These are phyloP conservation scores for Drosophila prostipennis DNA, from an alignment of 2,888 invertebrate species.

Conservation along the genomic window DNA sequence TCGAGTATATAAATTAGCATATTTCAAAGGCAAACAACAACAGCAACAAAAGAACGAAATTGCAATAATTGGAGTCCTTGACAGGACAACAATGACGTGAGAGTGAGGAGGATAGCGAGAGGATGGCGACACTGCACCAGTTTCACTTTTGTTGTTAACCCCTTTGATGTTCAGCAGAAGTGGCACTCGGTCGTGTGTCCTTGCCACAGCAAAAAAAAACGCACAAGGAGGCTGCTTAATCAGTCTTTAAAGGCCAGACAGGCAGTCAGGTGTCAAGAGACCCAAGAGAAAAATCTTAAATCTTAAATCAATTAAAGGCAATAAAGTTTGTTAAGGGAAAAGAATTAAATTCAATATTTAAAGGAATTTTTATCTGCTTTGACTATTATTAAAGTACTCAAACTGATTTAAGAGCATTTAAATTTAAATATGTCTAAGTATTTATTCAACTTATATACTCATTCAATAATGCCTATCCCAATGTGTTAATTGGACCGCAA, in stretches of 20 bases:
- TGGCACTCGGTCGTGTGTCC: slow-evolving; percentile 73
- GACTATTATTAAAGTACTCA: too few species aligned
- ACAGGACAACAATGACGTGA: slow-evolving; percentile 60
- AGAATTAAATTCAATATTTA: too few species aligned
- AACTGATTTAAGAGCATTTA: too few species aligned
- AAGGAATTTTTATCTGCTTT: too few species aligned
- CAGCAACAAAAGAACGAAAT: slow-evolving; percentile 52
- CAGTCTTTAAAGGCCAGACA: slow-evolving; percentile 46
- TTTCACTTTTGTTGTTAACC: slow-evolving; percentile 73
- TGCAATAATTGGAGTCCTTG: slow-evolving; percentile 78
- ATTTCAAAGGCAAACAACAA: slow-evolving; percentile 68
- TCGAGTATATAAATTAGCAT: slow-evolving; percentile 74
- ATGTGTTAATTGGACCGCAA: slow-evolving; percentile 64
- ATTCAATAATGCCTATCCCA: slow-evolving; percentile 4
- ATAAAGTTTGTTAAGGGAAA: background rate
- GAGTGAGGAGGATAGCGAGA: slow-evolving; percentile 35
- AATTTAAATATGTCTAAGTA: too few species aligned
- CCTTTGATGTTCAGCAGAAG: slow-evolving; percentile 80
- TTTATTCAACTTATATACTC: background rate
- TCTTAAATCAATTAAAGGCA: slow-evolving; percentile 51
- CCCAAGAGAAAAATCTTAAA: slow-evolving; percentile 23
- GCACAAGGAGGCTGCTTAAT: slow-evolving; percentile 56
- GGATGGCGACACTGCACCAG: slow-evolving; percentile 59
- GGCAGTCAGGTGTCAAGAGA: slow-evolving; percentile 10
- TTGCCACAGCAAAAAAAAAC: slow-evolving; percentile 47